Conservation (phyloP, 1,140 invertebrate genomes). For the Cotesia vestalis region DNA sequence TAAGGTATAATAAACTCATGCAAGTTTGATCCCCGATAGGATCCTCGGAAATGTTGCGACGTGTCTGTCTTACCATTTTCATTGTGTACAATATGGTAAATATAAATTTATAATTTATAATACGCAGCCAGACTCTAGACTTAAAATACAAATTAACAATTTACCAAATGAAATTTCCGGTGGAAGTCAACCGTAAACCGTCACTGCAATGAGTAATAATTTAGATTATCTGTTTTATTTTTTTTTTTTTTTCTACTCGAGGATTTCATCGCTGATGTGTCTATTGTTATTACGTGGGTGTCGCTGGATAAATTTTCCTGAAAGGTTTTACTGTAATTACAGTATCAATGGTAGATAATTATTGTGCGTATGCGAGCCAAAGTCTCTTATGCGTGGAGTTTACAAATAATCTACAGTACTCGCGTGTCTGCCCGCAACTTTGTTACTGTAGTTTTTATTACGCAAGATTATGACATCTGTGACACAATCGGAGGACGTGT, state of each 20-base stretch:
- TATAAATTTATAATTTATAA: too few species aligned
- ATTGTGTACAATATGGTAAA: too few species aligned
- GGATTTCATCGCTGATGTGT: neutral
- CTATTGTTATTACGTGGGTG: neutral
- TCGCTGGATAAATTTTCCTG: too few species aligned
- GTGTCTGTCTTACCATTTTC: slow-evolving; percentile 15
- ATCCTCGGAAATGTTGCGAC: slow-evolving; percentile 22
- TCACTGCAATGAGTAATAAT: neutral
- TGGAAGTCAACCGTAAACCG: neutral
- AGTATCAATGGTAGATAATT: slow-evolving; percentile 55
- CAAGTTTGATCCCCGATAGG: neutral
- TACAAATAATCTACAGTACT: slow-evolving; percentile 53
- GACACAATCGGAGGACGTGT: slow-evolving; percentile 52
- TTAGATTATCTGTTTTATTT: neutral
- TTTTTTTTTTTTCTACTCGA: too few species aligned
- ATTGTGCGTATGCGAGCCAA: slow-evolving; percentile 48
- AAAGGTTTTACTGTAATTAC: slow-evolving; percentile 45
- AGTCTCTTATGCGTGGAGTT: slow-evolving; percentile 53
- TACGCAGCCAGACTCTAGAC: too few species aligned
- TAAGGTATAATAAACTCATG: too few species aligned
- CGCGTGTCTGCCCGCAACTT: slow-evolving; percentile 16
- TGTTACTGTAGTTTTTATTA: slow-evolving; percentile 45
- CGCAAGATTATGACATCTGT: slow-evolving; percentile 62
- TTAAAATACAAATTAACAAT: neutral
- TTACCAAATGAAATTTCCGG: slow-evolving; percentile 5